A percentile compares a stretch with the other conserved stretches of the same genome.
Conservation (phyloP, 1,140 invertebrate genomes). For the Oryctes rhinoceros region DNA sequence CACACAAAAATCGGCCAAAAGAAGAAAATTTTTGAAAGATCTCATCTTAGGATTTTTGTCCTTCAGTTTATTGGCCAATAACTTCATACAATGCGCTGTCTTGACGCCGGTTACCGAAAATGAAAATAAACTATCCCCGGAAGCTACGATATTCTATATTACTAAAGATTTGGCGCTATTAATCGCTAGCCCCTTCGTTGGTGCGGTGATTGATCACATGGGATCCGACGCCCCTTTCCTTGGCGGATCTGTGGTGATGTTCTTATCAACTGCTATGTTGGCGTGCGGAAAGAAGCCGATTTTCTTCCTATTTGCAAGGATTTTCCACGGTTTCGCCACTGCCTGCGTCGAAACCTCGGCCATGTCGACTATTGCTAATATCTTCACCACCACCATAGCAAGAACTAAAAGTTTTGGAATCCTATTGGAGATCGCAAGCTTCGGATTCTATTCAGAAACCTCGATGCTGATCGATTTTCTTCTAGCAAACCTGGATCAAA, state of each 20-base stretch:
- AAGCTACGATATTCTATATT: conserved; percentile 1
- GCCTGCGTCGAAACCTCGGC: not conserved
- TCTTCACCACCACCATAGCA: not conserved
- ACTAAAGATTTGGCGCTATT: not conserved
- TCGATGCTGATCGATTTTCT: not conserved
- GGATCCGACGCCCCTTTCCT: not conserved
- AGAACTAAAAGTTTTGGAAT: not conserved
- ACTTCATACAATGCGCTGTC: not conserved
- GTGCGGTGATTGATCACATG: not conserved
- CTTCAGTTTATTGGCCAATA: not conserved
- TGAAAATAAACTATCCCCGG: not conserved
- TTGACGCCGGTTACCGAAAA: not conserved
- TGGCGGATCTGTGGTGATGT: not conserved
- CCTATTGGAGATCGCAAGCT: not conserved
- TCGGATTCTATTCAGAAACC: not conserved
- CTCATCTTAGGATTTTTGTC: not conserved
- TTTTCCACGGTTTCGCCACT: not conserved
- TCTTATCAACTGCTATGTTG: not conserved
- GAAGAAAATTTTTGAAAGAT: not conserved
- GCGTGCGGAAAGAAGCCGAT: not conserved
- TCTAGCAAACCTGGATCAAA: not conserved
- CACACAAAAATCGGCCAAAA: not conserved
- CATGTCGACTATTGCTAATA: not conserved
- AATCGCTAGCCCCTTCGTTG: not conserved
- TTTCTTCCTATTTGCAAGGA: not conserved